phyloP scores from a whole-genome alignment of 2,888 invertebrate genomes.

The Hydrotaea diabolus region DNA sequence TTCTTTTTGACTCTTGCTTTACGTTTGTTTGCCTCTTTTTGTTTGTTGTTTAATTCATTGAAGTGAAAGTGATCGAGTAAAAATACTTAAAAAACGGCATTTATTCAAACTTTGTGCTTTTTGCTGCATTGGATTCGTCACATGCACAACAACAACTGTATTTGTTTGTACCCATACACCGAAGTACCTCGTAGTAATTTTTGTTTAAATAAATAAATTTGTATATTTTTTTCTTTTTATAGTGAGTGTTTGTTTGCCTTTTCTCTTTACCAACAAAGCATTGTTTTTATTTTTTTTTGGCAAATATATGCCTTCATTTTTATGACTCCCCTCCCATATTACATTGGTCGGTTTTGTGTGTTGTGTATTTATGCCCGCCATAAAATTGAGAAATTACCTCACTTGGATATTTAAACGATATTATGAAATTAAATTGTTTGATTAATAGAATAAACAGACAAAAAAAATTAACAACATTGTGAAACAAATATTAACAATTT shows the following conservation, averaged over 20 bases:
- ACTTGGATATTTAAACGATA: neutral
- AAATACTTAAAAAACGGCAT: neutral
- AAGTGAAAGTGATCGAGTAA: constrained; percentile 29
- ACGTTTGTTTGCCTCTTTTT: neutral
- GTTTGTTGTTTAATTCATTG: neutral
- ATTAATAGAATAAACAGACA: neutral
- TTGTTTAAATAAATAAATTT: constrained; percentile 3
- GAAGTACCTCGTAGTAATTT: no score
- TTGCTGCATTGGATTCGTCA: neutral
- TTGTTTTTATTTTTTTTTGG: no score
- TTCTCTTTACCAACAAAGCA: no score
- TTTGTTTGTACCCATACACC: neutral
- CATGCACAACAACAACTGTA: neutral
- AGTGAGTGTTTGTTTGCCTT: neutral
- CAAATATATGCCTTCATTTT: no score
- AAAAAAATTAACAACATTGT: neutral
- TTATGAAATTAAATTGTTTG: constrained; percentile 7
- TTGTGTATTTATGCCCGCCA: neutral
- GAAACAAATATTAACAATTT: neutral
- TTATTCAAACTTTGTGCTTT: constrained; percentile 10
- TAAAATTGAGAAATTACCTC: constrained; percentile 17
- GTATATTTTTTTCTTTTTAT: neutral
- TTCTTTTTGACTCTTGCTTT: neutral
- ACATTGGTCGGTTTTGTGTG: neutral
- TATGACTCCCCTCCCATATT: no score